Percentiles rank a stretch among this genome's conserved stretches.
These are phyloP conservation scores for Calyptommatus sinebrachiatus DNA, from an alignment of 2,113 vertebrate species.

Conservation along the genomic window DNA sequence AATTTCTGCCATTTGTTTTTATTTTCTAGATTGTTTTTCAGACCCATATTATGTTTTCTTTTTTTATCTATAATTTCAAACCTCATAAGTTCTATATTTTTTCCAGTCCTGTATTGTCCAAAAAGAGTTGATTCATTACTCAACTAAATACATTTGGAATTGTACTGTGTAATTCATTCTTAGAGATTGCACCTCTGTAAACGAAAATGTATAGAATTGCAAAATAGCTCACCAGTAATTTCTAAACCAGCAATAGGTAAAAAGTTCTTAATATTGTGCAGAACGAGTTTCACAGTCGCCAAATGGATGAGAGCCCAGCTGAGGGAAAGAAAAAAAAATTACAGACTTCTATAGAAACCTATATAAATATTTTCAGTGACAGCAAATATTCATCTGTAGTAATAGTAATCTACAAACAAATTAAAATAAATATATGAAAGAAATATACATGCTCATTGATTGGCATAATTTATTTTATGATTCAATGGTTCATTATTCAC, in stretches of 20 bases:
- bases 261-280: conserved; percentile 92
- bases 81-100: no score
- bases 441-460: neutral
- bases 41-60: no score
- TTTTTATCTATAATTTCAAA: no score
- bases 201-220: neutral
- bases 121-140: neutral
- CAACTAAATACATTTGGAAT: neutral
- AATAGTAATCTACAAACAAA: neutral
- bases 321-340: conserved; percentile 15
- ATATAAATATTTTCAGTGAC: neutral
- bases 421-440: neutral
- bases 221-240: conserved; percentile 79
- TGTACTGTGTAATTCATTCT: neutral
- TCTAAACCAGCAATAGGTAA: conserved; percentile 94
- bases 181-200: neutral
- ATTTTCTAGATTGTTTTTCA: no score
- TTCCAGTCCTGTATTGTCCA: no score
- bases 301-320: conserved; percentile 95
- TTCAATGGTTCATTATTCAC: neutral
- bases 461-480: neutral
- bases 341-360: conserved; percentile 16
- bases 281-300: conserved; percentile 90
- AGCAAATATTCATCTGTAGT: neutral
- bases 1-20: no score